A percentile compares a stretch with the other conserved stretches of the same genome.
phyloP scores from a whole-genome alignment of 2,797 vertebrate species.

The Mycteria americana region DNA sequence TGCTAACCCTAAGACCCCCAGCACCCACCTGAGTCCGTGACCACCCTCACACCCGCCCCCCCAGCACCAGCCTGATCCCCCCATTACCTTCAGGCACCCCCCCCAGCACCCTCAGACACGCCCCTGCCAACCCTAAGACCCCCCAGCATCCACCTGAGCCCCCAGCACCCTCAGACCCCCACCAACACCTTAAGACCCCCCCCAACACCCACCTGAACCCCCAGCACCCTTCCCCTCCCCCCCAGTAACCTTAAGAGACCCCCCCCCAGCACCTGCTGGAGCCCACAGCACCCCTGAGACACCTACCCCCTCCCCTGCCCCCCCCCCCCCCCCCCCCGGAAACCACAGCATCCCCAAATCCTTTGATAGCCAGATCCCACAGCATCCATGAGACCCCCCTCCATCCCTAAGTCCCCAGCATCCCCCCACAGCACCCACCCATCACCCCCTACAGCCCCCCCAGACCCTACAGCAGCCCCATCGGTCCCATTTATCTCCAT shows the following conservation, averaged over 20 bases:
- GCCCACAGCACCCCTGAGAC: background rate
- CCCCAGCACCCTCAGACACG: background rate
- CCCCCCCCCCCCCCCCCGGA: background rate
- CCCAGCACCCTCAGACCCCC: background rate
- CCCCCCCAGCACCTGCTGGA: too few relatives aligned
- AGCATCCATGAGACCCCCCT: background rate
- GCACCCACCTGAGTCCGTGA: background rate
- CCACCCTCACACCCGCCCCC: background rate
- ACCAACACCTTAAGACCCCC: background rate
- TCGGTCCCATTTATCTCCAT: background rate
- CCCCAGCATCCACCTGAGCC: background rate
- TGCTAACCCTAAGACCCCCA: too few relatives aligned
- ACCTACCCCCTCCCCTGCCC: too few relatives aligned
- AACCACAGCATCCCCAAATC: background rate
- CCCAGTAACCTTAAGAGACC: background rate
- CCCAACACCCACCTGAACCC: background rate
- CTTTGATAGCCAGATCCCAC: background rate
- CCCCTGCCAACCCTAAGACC: too few relatives aligned
- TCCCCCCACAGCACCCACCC: background rate
- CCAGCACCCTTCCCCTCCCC: background rate
- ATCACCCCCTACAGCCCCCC: background rate
- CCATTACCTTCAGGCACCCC: too few relatives aligned
- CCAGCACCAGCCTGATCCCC: too few relatives aligned
- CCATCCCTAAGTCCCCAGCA: background rate
- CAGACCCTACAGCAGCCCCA: background rate